Percentiles rank a stretch among this genome's conserved stretches.
phyloP scores from a whole-genome alignment of 2,113 vertebrate species.

The Lepus americanus region DNA sequence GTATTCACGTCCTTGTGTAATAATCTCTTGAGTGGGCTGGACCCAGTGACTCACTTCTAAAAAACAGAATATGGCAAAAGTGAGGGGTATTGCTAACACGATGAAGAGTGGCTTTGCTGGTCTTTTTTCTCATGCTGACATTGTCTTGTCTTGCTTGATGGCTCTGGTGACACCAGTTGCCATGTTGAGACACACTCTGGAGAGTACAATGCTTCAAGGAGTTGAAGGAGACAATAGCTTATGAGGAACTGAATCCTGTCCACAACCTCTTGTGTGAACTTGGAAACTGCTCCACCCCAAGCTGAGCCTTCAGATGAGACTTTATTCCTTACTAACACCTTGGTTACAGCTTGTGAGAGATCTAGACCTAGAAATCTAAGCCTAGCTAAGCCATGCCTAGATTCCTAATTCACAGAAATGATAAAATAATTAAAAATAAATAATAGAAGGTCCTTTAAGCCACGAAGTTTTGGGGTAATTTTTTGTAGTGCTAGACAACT shows the following conservation, averaged over 20 bases:
- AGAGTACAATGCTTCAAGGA: background rate
- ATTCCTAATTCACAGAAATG: background rate
- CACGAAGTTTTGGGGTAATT: background rate
- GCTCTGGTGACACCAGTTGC: background rate
- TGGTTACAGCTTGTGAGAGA: background rate
- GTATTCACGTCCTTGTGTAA: background rate
- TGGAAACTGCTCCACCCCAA: background rate
- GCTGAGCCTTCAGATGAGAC: conserved; percentile 12
- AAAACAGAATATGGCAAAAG: background rate
- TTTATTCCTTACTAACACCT: background rate
- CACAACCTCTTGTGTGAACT: background rate
- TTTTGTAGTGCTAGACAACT: background rate
- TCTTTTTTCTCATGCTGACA: background rate
- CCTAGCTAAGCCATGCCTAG: background rate
- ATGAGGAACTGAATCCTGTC: background rate
- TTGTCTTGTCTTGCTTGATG: background rate
- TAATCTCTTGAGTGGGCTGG: background rate
- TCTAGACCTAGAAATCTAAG: background rate
- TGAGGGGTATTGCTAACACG: background rate
- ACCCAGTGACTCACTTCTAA: background rate
- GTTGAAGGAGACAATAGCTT: no score
- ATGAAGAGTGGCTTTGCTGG: background rate
- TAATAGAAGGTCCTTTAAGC: background rate
- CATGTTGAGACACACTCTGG: background rate
- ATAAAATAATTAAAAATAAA: background rate